phyloP scores from a whole-genome alignment of 2,113 vertebrate genomes.

The Tetrax tetrax region DNA sequence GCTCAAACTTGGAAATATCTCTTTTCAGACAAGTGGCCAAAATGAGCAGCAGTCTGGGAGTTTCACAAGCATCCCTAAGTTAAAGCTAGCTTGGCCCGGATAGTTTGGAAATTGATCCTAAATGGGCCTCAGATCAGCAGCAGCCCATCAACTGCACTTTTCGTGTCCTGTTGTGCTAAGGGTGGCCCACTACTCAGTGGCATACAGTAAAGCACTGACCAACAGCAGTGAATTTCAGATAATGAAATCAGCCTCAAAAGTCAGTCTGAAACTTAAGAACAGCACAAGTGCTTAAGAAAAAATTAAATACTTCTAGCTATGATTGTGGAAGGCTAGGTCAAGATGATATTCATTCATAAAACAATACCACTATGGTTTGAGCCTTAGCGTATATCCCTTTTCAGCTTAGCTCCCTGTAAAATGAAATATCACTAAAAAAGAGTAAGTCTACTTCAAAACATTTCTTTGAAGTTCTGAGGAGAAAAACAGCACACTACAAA shows the following conservation, averaged over 20 bases:
- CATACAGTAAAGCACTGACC: background rate
- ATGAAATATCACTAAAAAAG: background rate
- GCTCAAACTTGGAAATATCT: background rate
- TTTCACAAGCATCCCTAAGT: background rate
- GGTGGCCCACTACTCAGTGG: background rate
- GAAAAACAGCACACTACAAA: background rate
- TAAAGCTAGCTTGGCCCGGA: background rate
- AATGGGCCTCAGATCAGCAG: background rate
- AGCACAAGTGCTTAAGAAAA: background rate
- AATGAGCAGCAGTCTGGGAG: background rate
- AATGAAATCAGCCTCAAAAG: background rate
- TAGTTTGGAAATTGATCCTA: background rate
- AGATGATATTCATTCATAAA: background rate
- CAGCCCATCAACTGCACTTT: background rate
- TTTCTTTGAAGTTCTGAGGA: background rate
- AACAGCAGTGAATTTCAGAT: background rate
- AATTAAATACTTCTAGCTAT: background rate
- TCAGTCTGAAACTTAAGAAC: background rate
- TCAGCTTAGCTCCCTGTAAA: background rate
- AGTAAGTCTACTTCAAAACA: background rate
- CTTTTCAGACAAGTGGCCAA: background rate
- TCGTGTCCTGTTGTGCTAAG: rapidly evolving
- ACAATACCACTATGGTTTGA: background rate
- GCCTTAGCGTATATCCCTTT: background rate
- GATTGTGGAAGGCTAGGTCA: background rate